Conservation (phyloP, 2,888 invertebrate genomes). For the Aphodius sticticus region DNA sequence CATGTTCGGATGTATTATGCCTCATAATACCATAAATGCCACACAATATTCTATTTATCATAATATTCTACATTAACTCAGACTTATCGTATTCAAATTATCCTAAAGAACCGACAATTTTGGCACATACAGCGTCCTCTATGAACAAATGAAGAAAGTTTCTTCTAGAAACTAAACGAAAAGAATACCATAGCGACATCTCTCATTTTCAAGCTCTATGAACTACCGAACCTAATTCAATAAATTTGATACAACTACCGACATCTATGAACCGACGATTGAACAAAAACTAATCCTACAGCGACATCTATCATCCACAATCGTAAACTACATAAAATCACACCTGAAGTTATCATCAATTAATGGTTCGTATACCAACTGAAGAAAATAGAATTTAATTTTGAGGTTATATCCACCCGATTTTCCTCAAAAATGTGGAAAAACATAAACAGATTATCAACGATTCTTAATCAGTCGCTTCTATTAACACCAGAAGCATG, state of each 20-base stretch:
- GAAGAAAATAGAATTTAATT: not conserved
- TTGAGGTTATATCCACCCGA: too few relatives aligned
- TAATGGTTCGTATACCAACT: not conserved
- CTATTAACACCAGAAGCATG: slow-evolving; percentile 37
- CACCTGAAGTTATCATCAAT: not conserved
- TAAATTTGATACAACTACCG: slow-evolving; percentile 9
- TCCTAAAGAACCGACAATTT: slow-evolving; percentile 13
- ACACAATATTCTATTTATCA: not conserved
- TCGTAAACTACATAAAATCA: not conserved
- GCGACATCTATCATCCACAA: slow-evolving; percentile 11
- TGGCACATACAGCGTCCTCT: not conserved
- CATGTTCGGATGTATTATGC: not conserved
- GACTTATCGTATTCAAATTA: slow-evolving; percentile 8
- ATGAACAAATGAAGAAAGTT: not conserved
- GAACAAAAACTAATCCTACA: not conserved
- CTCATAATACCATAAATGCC: not conserved
- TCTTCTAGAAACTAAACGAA: not conserved
- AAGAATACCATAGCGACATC: not conserved
- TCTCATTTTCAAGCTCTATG: not conserved
- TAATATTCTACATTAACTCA: not conserved
- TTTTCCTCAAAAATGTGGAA: slow-evolving; percentile 44
- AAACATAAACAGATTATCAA: slow-evolving; percentile 38
- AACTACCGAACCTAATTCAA: not conserved
- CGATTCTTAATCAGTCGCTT: slow-evolving; percentile 30
- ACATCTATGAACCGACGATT: not conserved